A percentile compares a stretch with the other conserved stretches of the same genome.
phyloP scores from a whole-genome alignment of 2,113 vertebrate genomes.

The Anoplopoma fimbria region DNA sequence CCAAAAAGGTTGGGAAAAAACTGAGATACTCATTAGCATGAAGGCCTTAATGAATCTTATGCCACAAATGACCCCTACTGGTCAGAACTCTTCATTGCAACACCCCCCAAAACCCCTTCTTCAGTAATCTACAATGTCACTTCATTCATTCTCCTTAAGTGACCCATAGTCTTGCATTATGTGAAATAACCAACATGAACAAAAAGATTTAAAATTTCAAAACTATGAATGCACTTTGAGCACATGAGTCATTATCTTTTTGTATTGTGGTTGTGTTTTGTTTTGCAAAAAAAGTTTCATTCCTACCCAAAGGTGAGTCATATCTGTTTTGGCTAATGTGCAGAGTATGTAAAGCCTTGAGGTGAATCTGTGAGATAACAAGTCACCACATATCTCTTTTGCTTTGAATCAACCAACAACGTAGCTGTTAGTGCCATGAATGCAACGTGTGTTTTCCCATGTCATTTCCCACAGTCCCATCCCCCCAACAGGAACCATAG shows the following conservation, averaged over 20 bases:
- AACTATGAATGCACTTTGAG: not conserved
- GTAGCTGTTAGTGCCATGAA: slow-evolving; percentile 52
- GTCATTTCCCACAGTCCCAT: slow-evolving; percentile 81
- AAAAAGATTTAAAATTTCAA: not conserved
- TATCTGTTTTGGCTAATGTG: slow-evolving; percentile 12
- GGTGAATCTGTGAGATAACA: slow-evolving; percentile 26
- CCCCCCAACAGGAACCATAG: slow-evolving; percentile 81
- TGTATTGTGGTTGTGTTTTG: slow-evolving; percentile 8
- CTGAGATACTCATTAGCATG: not conserved
- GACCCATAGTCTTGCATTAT: slow-evolving; percentile 5
- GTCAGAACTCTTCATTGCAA: slow-evolving; percentile 55
- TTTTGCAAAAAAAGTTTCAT: not conserved
- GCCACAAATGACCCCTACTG: slow-evolving; percentile 74
- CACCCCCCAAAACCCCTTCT: not conserved
- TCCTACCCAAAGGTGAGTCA: not conserved
- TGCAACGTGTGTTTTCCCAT: slow-evolving; percentile 77
- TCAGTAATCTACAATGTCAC: not conserved
- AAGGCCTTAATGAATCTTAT: slow-evolving; percentile 17
- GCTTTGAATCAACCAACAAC: slow-evolving; percentile 46
- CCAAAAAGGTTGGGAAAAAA: not conserved
- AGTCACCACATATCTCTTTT: slow-evolving; percentile 49
- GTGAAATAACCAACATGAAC: slow-evolving; percentile 28
- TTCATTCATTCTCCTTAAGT: slow-evolving; percentile 47
- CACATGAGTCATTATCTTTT: slow-evolving; percentile 9
- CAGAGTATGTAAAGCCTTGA: slow-evolving; percentile 23